Percentiles rank a stretch among this genome's conserved stretches.
Conservation (phyloP, 2,113 vertebrate species). For the Cephalopterus ornatus region DNA sequence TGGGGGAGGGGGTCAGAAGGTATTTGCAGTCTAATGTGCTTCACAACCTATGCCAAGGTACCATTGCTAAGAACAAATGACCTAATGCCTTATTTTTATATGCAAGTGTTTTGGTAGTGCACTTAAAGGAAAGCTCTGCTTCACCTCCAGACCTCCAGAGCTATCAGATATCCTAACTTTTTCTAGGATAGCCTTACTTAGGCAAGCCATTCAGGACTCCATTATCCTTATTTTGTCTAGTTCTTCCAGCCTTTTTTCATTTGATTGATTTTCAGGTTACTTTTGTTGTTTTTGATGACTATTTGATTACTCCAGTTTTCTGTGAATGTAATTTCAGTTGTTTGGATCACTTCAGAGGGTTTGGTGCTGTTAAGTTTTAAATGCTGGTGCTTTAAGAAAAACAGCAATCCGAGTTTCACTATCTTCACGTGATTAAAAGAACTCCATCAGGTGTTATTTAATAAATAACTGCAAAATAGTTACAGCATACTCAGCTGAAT, state of each 20-base stretch:
- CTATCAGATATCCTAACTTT: not conserved
- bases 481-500: not conserved
- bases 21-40: not conserved
- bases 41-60: not conserved
- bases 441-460: not conserved
- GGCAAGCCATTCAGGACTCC: not conserved
- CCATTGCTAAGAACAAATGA: not conserved
- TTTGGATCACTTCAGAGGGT: not conserved
- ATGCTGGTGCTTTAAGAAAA: not conserved
- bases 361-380: not conserved
- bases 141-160: not conserved
- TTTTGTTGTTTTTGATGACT: not conserved
- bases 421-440: not conserved
- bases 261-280: not conserved
- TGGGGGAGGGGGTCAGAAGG: not conserved
- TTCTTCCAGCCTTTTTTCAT: not conserved
- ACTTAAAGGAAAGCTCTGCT: not conserved
- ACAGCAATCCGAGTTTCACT: not conserved
- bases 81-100: not conserved
- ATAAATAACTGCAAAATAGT: not conserved
- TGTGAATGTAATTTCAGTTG: not conserved
- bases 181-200: not conserved
- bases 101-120: not conserved
- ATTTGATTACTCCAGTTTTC: not conserved
- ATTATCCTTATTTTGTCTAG: not conserved